Base-by-base conservation (phyloP, 2,888 invertebrate genomes). In the Drepana falcataria region DNA sequence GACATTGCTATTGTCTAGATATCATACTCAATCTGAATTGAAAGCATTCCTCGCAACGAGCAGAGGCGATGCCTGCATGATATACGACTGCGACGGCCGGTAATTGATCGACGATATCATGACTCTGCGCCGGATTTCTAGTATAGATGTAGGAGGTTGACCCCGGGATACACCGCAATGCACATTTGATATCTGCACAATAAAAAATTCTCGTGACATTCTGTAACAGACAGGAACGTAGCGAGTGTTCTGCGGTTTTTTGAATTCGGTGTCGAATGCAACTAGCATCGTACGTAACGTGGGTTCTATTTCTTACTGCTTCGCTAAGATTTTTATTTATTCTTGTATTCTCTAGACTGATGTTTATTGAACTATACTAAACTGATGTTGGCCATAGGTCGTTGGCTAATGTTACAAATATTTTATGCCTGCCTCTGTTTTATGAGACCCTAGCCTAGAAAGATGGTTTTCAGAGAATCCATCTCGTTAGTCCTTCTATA, bases 101-200 rank as follows among this genome's bases (percentile, higher is more conserved):
- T 79, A 81, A 82, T 80, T 81, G 81, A 85, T 81, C 68, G 73
- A 75, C 72, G 73, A 78, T 82, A 79, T 77, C 71, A 40, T 75
- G 65, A 69, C 65, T 58, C 52, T 55, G 61, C 60, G 63, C 51
- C 54, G 63, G 58, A 59, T 59, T 37, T 65, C 48, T 49, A 35
- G 35, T 48, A 35, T 49, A 49, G 9, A 68, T 55, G 49, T 51
- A 59, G 66, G 64, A 66, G 64, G 63, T 48, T 66, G 68, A 66
- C 65, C 66, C 49, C 55, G 49, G 51, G 52, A 53, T 52, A 53
- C 49, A 41, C 40, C 56, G 47, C 53, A 49, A 49, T 49, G 49
- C 37, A n/a, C 49, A 37, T 49, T 49, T 49, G 35, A 35, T 35
- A 33, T n/a, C 44, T 49, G 37, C 33, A 49, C 21, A 6, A 40